These are phyloP conservation scores for Latrodectus elegans DNA, from an alignment of 2,888 invertebrate genomes.

Conservation along the genomic window DNA sequence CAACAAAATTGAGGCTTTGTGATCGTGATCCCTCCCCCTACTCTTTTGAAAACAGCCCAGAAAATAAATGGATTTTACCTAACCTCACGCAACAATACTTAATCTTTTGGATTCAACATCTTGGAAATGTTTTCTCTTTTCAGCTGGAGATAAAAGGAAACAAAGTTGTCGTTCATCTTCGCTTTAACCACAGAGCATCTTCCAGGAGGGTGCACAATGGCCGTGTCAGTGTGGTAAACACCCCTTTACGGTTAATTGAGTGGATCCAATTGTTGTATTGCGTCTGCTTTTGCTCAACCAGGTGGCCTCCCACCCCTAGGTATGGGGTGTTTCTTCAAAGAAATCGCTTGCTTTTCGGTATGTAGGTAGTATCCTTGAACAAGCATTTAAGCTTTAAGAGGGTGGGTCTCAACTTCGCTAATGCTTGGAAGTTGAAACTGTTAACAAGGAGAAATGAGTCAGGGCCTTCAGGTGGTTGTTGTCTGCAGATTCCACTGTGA, in stretches of 20 bases:
- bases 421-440: too few relatives aligned
- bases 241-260: neutral
- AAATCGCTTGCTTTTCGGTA: neutral
- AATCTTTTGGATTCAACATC: neutral
- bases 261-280: neutral
- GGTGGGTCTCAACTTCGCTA: neutral
- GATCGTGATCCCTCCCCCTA: too few relatives aligned
- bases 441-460: too few relatives aligned
- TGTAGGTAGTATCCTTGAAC: neutral
- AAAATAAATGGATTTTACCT: conserved; percentile 2
- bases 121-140: neutral
- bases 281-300: neutral
- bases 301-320: neutral
- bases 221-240: neutral
- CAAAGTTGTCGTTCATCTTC: conserved; percentile 5
- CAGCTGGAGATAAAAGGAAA: neutral
- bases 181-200: neutral
- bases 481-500: too few relatives aligned
- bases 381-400: neutral
- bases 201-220: neutral
- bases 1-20: too few relatives aligned
- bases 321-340: neutral
- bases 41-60: neutral
- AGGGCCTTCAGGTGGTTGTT: too few relatives aligned
- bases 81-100: conserved; percentile 1